These are phyloP conservation scores for Rotaria sp. DNA, from an alignment of 2,888 invertebrate genomes.

Conservation along the genomic window DNA sequence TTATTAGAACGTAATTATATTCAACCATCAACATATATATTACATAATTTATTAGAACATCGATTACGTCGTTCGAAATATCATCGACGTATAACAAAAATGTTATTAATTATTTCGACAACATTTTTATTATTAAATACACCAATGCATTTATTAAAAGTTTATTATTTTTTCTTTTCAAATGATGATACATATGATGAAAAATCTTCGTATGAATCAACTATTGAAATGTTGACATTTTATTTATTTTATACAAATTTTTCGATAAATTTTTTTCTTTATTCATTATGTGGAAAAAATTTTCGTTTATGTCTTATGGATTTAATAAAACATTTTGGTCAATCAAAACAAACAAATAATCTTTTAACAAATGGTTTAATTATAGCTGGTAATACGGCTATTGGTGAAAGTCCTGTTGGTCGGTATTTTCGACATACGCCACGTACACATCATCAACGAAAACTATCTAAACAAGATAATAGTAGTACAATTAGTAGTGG, in stretches of 20 bases:
- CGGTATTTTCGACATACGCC: not conserved
- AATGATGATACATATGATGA: not conserved
- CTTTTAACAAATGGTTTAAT: not conserved
- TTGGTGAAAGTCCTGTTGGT: not conserved
- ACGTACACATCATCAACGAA: not conserved
- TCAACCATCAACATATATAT: not conserved
- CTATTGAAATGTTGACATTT: slow-evolving; percentile 36
- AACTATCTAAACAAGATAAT: not conserved
- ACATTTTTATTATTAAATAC: slow-evolving; percentile 39
- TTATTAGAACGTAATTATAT: slow-evolving; percentile 12
- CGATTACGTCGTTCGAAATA: not conserved
- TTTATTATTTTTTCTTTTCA: slow-evolving; percentile 28
- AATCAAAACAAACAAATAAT: not conserved
- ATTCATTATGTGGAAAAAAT: slow-evolving; percentile 38
- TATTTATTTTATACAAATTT: slow-evolving; percentile 40
- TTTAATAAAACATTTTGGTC: not conserved
- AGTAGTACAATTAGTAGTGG: not conserved
- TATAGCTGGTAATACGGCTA: not conserved
- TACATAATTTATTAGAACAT: slow-evolving; percentile 12
- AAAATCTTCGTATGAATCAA: slow-evolving; percentile 31
- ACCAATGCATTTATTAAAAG: slow-evolving; percentile 36
- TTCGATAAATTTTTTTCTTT: slow-evolving; percentile 40
- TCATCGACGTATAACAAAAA: slow-evolving; percentile 38
- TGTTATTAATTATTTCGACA: slow-evolving; percentile 34
- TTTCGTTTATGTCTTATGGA: slow-evolving; percentile 29